Evolutionary conservation across 2,888 invertebrate species (phyloP).

Genomic region (Vannuccia rotundouncinata): DNA sequence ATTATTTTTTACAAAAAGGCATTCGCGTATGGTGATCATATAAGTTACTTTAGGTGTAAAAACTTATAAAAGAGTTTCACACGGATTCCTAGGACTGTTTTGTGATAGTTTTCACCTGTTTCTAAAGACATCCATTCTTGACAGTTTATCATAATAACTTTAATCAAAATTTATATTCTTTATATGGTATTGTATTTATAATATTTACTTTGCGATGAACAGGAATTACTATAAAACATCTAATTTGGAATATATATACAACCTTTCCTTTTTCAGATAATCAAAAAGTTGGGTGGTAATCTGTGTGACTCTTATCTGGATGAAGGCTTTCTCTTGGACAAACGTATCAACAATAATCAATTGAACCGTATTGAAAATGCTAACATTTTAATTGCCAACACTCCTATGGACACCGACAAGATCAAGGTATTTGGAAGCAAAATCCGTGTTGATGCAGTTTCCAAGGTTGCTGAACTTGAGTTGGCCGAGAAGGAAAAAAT

Average conservation of each 20-base stretch:
- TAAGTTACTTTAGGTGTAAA: no score
- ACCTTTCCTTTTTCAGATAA: slow-evolving; percentile 66
- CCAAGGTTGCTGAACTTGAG: slow-evolving; percentile 89
- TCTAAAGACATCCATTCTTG: no score
- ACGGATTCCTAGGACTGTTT: no score
- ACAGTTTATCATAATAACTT: neutral
- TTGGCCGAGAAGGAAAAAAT: slow-evolving; percentile 97
- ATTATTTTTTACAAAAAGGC: no score
- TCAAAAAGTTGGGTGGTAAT: slow-evolving; percentile 88
- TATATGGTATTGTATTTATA: neutral
- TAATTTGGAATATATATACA: neutral
- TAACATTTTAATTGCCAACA: slow-evolving; percentile 92
- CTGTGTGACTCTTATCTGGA: slow-evolving; percentile 91
- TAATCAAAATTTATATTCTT: neutral
- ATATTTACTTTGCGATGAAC: neutral
- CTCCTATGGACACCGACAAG: slow-evolving; percentile 99
- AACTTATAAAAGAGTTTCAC: no score
- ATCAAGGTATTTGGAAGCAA: slow-evolving; percentile 65
- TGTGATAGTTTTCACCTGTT: no score
- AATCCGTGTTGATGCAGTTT: slow-evolving; percentile 59
- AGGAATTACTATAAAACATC: neutral
- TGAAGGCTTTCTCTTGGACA: slow-evolving; percentile 80
- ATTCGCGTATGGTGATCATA: no score
- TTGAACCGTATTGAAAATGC: slow-evolving; percentile 91
- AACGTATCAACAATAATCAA: slow-evolving; percentile 87